Base-by-base conservation (phyloP, 2,888 invertebrate species). In the Standfussiana lucernea region DNA sequence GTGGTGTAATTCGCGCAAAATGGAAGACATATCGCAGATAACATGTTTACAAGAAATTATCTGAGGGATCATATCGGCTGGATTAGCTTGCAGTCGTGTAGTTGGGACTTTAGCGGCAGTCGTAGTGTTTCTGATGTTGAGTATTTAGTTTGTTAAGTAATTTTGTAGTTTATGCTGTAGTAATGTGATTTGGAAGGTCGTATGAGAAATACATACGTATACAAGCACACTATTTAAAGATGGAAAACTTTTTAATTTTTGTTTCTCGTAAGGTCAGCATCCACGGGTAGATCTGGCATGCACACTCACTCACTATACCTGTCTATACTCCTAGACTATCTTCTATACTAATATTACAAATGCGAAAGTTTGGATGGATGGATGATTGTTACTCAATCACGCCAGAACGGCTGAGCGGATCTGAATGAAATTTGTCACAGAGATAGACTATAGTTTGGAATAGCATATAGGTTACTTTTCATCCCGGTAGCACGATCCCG, bases 1-100 rank as follows among this genome's bases (percentile, higher is more conserved):
- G 95, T 95, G 95, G 95, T 95, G 95, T 95, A 95, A 96, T 95
- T 94, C 94, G 90, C 94, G 93, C 94, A 95, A 96, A 96, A 95
- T 93, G 94, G 93, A 93, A 92, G 94, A 93, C 92, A 92, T 93
- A 94, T 93, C 91, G 91, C 85, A 89, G 85, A 89, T 94, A 96
- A 95, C 92, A 89, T 93, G 93, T 94, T 95, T 95, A 95, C 89
- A 81, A 85, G 86, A 86, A 91, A 94, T 95, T 94, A 95, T 93
- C 90, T 91, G 88, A 78, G 83, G 87, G 90, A 91, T 91, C 85
- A 85, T 87, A 90, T 87, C 86, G 80, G 75, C 71, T 64, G 66
- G 72, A 82, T 84, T 82, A 83, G 61, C 59, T 75, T 76, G 80
- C 80, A 88, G 77, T 75, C 68, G 70, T 64, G n/a, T 50, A 81